These are phyloP conservation scores for Tetrax tetrax DNA, from an alignment of 2,113 vertebrate genomes.

Conservation along the genomic window DNA sequence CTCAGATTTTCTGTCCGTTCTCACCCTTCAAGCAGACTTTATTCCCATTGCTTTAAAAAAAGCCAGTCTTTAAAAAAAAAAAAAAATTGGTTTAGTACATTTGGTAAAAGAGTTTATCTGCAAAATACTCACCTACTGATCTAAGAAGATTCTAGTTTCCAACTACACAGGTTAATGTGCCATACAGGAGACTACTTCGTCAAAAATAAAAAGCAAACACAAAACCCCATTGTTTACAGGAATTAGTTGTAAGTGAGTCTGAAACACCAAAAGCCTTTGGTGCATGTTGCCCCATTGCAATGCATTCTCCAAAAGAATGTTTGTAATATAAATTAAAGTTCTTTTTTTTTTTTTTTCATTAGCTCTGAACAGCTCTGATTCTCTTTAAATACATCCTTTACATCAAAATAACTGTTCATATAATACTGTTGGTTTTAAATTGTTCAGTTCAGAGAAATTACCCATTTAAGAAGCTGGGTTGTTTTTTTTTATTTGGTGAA, in stretches of 20 bases:
- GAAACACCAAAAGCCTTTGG: not conserved
- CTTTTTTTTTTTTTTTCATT: not conserved
- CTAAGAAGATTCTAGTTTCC: not conserved
- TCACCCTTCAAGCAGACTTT: not conserved
- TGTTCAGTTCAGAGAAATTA: not conserved
- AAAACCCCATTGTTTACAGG: not conserved
- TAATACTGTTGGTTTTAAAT: not conserved
- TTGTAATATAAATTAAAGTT: not conserved
- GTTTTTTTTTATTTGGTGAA: not conserved
- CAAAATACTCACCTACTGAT: not conserved
- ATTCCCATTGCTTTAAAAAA: not conserved
- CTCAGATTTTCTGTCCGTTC: not conserved
- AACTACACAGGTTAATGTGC: not conserved
- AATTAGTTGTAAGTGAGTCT: not conserved
- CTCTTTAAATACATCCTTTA: not conserved
- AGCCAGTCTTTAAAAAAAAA: too few relatives aligned
- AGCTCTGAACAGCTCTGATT: not conserved
- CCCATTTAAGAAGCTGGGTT: not conserved
- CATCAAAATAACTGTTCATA: not conserved
- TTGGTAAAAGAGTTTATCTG: not conserved
- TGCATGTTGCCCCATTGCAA: accelerated
- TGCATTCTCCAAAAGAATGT: not conserved
- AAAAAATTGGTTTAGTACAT: not conserved
- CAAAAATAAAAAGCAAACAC: not conserved
- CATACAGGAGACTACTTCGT: not conserved